Evolutionary conservation across 1,140 invertebrate genomes (phyloP).

Genomic region (Drosophila suzukii): DNA sequence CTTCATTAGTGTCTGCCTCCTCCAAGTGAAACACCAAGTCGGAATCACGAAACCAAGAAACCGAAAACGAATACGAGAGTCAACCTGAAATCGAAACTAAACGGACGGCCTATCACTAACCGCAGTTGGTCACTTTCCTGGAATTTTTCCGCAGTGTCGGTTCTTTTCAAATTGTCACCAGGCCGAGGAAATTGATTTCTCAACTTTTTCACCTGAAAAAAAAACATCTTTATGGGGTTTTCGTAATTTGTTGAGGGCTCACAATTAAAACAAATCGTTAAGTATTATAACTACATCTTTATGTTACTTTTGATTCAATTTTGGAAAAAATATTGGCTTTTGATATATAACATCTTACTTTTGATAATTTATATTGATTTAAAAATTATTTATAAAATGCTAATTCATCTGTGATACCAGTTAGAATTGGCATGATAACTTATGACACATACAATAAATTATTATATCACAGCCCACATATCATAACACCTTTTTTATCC

Average conservation of each 20-base stretch:
- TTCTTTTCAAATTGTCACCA: conserved; percentile 46
- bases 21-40: neutral
- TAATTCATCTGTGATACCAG: no score
- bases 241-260: neutral
- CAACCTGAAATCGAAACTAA: conserved; percentile 1
- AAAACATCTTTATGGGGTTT: neutral
- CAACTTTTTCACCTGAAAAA: conserved; percentile 21
- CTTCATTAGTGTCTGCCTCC: conserved; percentile 63
- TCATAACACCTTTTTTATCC: neutral
- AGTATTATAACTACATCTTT: no score
- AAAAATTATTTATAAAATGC: no score
- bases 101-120: conserved; percentile 55
- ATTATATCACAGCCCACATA: no score
- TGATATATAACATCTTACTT: no score
- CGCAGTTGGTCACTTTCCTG: conserved; percentile 77
- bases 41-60: neutral
- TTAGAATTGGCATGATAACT: no score
- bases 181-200: conserved; percentile 27
- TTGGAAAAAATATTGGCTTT: no score
- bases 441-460: no score
- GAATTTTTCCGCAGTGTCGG: conserved; percentile 47
- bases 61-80: conserved; percentile 4
- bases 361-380: no score
- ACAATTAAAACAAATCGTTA: no score
- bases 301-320: no score